Base-by-base conservation (phyloP, 2,888 invertebrate species). In the Lamproptera curius region DNA sequence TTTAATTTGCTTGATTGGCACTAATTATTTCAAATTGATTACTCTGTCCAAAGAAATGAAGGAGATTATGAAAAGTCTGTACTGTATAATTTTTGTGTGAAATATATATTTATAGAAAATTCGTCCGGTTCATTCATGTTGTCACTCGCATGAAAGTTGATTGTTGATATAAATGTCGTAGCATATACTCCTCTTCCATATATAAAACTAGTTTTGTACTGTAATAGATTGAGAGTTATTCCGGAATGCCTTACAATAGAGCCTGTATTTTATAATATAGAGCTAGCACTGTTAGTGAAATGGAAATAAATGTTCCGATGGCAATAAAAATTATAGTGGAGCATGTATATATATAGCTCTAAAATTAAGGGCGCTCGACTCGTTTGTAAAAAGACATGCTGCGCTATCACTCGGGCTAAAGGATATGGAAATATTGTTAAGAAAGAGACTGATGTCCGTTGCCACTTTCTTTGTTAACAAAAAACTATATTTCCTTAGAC, bases 321-420 rank as follows among this genome's bases (percentile, higher is more conserved):
- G 75, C 72, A 73, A 76, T 73, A 76, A 70, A 54, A 46, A 55
- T 57, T 13, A 40, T 34, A 33, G 6, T 11, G 31, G 46, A 40
- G 52, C 45, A 43, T 62, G 62, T 61, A 59, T 54, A n/a, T n/a
- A n/a, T n/a, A n/a, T n/a, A n/a, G 80, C 73, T 80, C 80, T 84
- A 78, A 83, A 81, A 81, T 82, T 81, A 82, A 81, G 82, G 62
- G 70, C 73, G 73, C 74, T 31, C 63, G 65, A 63, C 53, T 60
- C 55, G 50, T 53, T 52, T 68, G 68, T 71, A 67, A 65, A 63
- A 64, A 67, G 70, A 69, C 67, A n/a, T n/a, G n/a, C n/a, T n/a
- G n/a, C n/a, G n/a, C n/a, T n/a, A n/a, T n/a, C n/a, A n/a, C n/a
- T n/a, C n/a, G n/a, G n/a, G n/a, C n/a, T n/a, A n/a, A n/a, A n/a